These are phyloP conservation scores for Leptinotarsa lineolata DNA, from an alignment of 1,140 invertebrate genomes.

Conservation along the genomic window DNA sequence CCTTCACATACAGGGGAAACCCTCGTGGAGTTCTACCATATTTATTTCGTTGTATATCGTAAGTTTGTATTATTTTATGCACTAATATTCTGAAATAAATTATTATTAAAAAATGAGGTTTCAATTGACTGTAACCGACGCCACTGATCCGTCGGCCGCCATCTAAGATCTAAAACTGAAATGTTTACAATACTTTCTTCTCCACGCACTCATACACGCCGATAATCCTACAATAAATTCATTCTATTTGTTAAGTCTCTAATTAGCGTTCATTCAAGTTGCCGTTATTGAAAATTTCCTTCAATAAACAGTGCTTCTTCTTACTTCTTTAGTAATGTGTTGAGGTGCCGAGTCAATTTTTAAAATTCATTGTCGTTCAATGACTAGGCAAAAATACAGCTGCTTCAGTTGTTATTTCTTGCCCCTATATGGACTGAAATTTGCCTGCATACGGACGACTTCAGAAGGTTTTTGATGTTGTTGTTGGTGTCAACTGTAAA, in stretches of 20 bases:
- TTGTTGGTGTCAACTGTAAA: not conserved
- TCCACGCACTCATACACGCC: not conserved
- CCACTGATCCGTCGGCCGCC: not conserved
- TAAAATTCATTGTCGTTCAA: constrained; percentile 19
- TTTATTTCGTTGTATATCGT: too few species aligned
- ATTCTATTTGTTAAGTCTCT: constrained; percentile 27
- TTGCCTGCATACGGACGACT: not conserved
- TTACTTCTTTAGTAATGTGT: constrained; percentile 19
- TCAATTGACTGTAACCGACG: not conserved
- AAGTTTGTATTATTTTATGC: too few species aligned
- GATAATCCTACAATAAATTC: constrained; percentile 22
- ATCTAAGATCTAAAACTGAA: not conserved
- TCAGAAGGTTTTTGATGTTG: not conserved
- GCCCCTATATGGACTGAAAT: not conserved
- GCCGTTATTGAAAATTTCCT: constrained; percentile 14
- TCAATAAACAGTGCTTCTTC: constrained; percentile 18
- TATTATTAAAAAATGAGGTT: too few species aligned
- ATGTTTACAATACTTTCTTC: not conserved
- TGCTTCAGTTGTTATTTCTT: not conserved
- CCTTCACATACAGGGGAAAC: too few species aligned
- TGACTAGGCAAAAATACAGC: constrained; percentile 15
- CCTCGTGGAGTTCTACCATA: too few species aligned
- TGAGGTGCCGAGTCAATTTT: constrained; percentile 20
- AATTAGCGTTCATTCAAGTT: constrained; percentile 23
- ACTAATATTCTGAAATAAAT: too few species aligned